Evolutionary conservation across 2,888 invertebrate genomes (phyloP), one percentile per base, ranked within the genome.

Genomic region (Trichopria drosophilae): DNA sequence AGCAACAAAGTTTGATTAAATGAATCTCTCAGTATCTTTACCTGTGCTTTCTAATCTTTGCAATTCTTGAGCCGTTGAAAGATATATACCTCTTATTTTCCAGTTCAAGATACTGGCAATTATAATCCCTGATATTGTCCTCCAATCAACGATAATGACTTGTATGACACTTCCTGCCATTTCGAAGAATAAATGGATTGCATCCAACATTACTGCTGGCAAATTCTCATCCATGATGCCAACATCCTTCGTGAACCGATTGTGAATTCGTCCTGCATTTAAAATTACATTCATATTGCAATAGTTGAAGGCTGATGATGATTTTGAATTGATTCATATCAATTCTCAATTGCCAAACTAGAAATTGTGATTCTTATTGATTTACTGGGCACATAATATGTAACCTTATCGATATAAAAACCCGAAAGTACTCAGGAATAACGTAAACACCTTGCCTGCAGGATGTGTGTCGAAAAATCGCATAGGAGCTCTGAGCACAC

Each of bases 391-490:
- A n/a, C n/a, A n/a, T n/a, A n/a, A n/a, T n/a, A n/a, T n/a, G n/a
- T 58, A 78, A 79, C n/a, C n/a, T n/a, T n/a, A n/a, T n/a, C n/a
- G n/a, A n/a, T n/a, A n/a, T n/a, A n/a, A n/a, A n/a, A n/a, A n/a
- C n/a, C n/a, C n/a, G n/a, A n/a, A n/a, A n/a, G n/a, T n/a, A n/a
- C n/a, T n/a, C n/a, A n/a, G n/a, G n/a, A n/a, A n/a, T n/a, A n/a
- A n/a, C n/a, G n/a, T n/a, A n/a, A n/a, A n/a, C n/a, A n/a, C n/a
- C n/a, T n/a, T 72, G 85, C 88, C 88, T 10, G 89, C 85, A 0
- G 92, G 88, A 73, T 92, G 90, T 7, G 83, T 85, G 70, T 90
- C 88, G 72, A 92, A 93, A 76, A 93, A 93, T 13, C 83, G 76
- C 80, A 90, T 86, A 0, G 88, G 86, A 0, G 88, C 85, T 55